phyloP scores from a whole-genome alignment of 2,113 vertebrate genomes.

The Empidonax alnorum region DNA sequence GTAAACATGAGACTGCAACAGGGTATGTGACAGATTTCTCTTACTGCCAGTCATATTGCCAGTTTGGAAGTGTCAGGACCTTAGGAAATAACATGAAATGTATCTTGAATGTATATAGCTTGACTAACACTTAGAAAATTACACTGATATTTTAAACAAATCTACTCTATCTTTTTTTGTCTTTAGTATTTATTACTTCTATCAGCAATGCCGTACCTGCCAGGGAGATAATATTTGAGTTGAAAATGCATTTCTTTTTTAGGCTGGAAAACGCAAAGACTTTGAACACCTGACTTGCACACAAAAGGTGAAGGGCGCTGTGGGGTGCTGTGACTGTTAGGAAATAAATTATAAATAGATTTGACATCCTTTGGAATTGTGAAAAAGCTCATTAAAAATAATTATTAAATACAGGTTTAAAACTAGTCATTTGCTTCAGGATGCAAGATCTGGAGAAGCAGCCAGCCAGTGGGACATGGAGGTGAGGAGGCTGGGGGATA shows the following conservation, averaged over 20 bases:
- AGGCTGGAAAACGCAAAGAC: background rate
- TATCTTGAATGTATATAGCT: background rate
- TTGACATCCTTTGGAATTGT: background rate
- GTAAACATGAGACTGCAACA: background rate
- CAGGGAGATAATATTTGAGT: background rate
- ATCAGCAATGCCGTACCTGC: background rate
- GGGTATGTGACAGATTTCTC: background rate
- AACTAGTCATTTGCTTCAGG: background rate
- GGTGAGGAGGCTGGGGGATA: accelerated
- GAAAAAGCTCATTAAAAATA: background rate
- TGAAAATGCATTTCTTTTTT: background rate
- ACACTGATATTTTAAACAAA: background rate
- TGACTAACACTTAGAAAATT: background rate
- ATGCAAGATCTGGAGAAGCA: background rate
- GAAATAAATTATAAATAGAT: background rate
- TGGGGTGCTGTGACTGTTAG: background rate
- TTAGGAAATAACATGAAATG: background rate
- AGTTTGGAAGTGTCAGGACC: background rate
- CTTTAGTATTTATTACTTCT: background rate
- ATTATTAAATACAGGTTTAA: background rate
- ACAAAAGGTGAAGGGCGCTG: background rate
- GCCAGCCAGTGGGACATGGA: background rate
- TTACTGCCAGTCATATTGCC: background rate
- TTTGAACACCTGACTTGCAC: background rate
- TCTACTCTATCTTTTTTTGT: background rate